phyloP scores from a whole-genome alignment of 2,888 invertebrate genomes.

The Epiblema foenella region DNA sequence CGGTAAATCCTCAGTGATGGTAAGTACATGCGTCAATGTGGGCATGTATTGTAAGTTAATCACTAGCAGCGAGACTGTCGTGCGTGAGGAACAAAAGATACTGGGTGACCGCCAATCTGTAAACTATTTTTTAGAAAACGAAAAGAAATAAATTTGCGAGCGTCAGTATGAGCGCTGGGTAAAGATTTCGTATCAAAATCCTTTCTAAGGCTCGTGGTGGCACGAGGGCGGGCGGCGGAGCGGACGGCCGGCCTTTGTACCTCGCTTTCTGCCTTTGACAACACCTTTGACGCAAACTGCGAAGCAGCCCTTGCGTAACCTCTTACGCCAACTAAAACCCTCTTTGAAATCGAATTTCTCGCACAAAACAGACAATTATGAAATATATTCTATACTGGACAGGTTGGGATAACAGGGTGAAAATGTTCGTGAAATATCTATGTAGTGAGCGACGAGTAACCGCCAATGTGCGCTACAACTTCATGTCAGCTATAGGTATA shows the following conservation, averaged over 20 bases:
- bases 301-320: constrained; percentile 72
- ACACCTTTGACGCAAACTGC: constrained; percentile 69
- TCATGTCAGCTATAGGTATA: too few relatives aligned
- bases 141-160: not conserved
- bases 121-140: not conserved
- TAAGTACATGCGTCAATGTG: not conserved
- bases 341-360: constrained; percentile 67
- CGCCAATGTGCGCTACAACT: constrained; percentile 2
- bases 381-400: constrained; percentile 49
- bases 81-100: too few relatives aligned
- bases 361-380: constrained; percentile 56
- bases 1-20: not conserved
- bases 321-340: constrained; percentile 64
- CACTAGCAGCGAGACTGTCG: not conserved
- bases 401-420: constrained; percentile 22
- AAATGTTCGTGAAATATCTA: constrained; percentile 14
- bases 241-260: constrained; percentile 64
- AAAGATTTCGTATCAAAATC: constrained; percentile 65
- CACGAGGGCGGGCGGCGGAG: constrained; percentile 50
- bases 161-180: constrained; percentile 53
- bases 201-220: constrained; percentile 65
- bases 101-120: too few relatives aligned
- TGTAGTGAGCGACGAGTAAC: constrained; percentile 17
- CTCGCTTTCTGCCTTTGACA: constrained; percentile 75
- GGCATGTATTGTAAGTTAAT: not conserved